These are phyloP conservation scores for Drosophila hamatofila DNA, from an alignment of 2,888 invertebrate genomes.

Conservation along the genomic window DNA sequence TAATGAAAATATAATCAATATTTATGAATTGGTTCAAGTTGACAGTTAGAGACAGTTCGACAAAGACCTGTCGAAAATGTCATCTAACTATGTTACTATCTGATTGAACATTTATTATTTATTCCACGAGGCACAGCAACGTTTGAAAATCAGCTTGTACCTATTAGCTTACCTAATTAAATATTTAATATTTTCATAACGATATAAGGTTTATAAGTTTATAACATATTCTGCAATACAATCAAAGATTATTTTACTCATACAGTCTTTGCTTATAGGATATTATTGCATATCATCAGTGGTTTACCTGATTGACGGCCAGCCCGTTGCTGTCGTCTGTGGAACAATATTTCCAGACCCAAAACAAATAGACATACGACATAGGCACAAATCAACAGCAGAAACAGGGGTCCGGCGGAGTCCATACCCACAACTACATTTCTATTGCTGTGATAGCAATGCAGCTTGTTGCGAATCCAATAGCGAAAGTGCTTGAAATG, in stretches of 20 bases:
- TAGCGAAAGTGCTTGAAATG: conserved; percentile 66
- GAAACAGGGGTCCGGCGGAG: conserved; percentile 82
- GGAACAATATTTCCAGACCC: conserved; percentile 71
- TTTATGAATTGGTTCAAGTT: conserved; percentile 14
- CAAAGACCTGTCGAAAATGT: background rate
- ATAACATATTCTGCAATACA: background rate
- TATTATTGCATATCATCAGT: background rate
- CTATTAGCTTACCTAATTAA: background rate
- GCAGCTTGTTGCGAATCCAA: conserved; percentile 77
- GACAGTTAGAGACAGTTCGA: conserved; percentile 21
- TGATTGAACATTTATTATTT: background rate
- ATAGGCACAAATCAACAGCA: conserved; percentile 71
- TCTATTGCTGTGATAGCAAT: conserved; percentile 75
- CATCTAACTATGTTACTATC: background rate
- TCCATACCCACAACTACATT: conserved; percentile 81
- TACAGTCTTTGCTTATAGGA: too few species aligned
- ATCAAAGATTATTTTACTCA: background rate
- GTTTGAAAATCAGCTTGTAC: background rate
- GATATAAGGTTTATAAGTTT: too few species aligned
- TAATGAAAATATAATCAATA: background rate
- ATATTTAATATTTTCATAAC: background rate
- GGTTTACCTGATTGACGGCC: background rate
- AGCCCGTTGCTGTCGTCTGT: conserved; percentile 31
- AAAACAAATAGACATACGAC: conserved; percentile 65
- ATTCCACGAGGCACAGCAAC: background rate